Base-by-base conservation (phyloP, 1,140 invertebrate genomes). In the Platyura marginata region DNA sequence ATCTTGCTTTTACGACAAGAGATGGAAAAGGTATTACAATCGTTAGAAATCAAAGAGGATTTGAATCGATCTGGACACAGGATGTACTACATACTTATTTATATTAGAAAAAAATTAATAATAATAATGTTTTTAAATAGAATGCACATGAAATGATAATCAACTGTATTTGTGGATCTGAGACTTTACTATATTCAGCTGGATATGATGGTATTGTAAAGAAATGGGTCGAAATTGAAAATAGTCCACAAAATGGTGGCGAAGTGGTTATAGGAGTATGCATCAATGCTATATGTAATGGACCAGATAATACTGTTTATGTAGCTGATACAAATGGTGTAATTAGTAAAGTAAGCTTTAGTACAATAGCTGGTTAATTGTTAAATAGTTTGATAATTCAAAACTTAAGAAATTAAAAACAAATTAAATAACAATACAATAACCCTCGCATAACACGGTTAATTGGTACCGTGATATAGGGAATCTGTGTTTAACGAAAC, bases 181-280 rank as follows among this genome's bases (percentile, higher is more conserved):
- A 47, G 1, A 23, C 42, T 21, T 19, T 21, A 11, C 15, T 61
- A 13, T 58, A 53, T 41, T 52, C 53, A 5, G 57, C 54, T 4
- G 58, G 58, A 33, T 61, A 57, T 34, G 58, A 61, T 44, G 58
- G 52, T 23, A 56, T 50, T 29, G 54, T 61, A 5, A 61, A 60
- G 46, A 50, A 48, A 2, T 61, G 57, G 57, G 53, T 47, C 10
- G 46, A 57, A 32, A 43, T 61, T 13, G 48, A 40, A 11, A 39
- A 47, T 3, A 6, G 25, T 2, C 57, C 55, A 3, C 44, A 20
- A 18, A n/a, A 47, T 0, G 29, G 56, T 10, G 58, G 56, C 15
- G 51, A 56, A 45, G 53, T 59, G 1, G 47, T 53, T 2, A 51
- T 56, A 2, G 52, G 48, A 2, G 55, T 51, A 40, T 52, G 49